Percentiles rank a stretch among this genome's conserved stretches.
Conservation (phyloP, 2,888 invertebrate species). For the Mythimna albipuncta region DNA sequence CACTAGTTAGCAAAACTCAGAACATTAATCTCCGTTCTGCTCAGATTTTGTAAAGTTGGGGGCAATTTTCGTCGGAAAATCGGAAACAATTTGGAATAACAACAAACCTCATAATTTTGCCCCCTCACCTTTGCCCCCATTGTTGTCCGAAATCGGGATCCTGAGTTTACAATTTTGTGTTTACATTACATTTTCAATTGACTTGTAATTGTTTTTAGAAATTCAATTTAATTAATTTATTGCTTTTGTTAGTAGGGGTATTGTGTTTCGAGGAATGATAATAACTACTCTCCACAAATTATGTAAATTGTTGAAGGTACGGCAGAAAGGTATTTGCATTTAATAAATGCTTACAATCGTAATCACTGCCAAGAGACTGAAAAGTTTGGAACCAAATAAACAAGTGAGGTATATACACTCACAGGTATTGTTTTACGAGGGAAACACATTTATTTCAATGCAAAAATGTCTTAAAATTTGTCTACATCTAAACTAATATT, state of each 20-base stretch:
- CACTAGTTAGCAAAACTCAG: constrained; percentile 73
- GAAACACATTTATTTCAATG: neutral
- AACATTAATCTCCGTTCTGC: constrained; percentile 85
- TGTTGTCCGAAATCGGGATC: constrained; percentile 67
- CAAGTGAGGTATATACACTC: neutral
- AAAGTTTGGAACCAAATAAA: neutral
- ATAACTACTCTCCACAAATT: constrained; percentile 48
- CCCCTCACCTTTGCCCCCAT: constrained; percentile 78
- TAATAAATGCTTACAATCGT: constrained; percentile 37
- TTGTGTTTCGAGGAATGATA: constrained; percentile 47
- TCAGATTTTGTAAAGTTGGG: constrained; percentile 82
- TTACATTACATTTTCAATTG: constrained; percentile 56
- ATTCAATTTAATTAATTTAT: constrained; percentile 62
- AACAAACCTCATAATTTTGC: constrained; percentile 85
- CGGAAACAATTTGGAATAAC: constrained; percentile 87
- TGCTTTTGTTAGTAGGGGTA: constrained; percentile 42
- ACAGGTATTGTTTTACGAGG: neutral
- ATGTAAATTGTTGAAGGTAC: constrained; percentile 44
- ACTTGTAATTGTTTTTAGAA: constrained; percentile 62
- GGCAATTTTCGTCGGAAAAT: constrained; percentile 80
- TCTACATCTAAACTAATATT: too few relatives aligned
- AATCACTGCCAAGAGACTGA: constrained; percentile 12
- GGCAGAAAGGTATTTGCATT: constrained; percentile 36
- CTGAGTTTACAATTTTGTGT: constrained; percentile 62
- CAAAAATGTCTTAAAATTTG: neutral